phyloP scores from a whole-genome alignment of 1,140 invertebrate genomes.

The Matsumurasca onukii region DNA sequence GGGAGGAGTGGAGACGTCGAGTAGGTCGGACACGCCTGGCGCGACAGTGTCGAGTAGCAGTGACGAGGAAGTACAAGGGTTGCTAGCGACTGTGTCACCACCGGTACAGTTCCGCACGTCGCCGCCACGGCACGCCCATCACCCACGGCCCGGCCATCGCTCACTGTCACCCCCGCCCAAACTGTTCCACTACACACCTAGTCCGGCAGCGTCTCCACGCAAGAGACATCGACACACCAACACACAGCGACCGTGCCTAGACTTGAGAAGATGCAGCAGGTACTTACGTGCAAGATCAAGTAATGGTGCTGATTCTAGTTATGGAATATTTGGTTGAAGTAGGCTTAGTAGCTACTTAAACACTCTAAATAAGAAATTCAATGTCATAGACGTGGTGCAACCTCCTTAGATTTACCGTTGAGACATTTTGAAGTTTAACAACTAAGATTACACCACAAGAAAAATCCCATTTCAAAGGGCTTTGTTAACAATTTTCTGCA shows the following conservation, averaged over 20 bases:
- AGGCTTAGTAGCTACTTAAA: no score
- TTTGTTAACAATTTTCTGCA: no score
- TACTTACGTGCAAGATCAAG: no score
- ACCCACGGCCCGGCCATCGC: slow-evolving; percentile 47
- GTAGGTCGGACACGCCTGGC: slow-evolving; percentile 38
- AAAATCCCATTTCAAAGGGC: no score
- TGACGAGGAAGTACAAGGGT: slow-evolving; percentile 58
- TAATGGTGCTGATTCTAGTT: no score
- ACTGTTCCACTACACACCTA: slow-evolving; percentile 66
- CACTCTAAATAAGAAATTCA: no score
- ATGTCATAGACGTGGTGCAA: no score
- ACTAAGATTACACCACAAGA: no score
- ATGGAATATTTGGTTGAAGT: no score
- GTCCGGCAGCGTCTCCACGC: slow-evolving; percentile 53
- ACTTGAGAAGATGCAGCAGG: slow-evolving; percentile 98
- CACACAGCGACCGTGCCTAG: slow-evolving; percentile 80
- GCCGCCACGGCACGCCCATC: slow-evolving; percentile 62
- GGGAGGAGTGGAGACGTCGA: no score
- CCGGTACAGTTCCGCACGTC: slow-evolving; percentile 88
- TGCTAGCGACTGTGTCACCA: slow-evolving; percentile 58
- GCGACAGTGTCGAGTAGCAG: slow-evolving; percentile 46
- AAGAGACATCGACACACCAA: slow-evolving; percentile 59
- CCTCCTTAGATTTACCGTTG: no score
- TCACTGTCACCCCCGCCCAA: slow-evolving; percentile 71
- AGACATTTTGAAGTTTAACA: no score